phyloP scores from a whole-genome alignment of 1,140 invertebrate genomes.

The Eufriesea mexicana region DNA sequence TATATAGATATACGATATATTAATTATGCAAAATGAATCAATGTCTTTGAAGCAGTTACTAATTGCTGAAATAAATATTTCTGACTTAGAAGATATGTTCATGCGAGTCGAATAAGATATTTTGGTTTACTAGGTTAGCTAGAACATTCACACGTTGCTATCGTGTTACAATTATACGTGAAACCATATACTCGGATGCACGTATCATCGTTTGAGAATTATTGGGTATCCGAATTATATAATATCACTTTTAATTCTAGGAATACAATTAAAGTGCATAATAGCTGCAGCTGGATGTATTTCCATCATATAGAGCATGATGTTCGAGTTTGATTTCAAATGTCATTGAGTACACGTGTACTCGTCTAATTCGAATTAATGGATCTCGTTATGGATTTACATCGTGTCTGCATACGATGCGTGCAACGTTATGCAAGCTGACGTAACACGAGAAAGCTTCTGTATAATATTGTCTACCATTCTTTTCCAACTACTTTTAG shows the following conservation, averaged over 20 bases:
- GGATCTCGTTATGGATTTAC: conserved; percentile 21
- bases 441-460: neutral
- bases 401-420: neutral
- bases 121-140: too few relatives aligned
- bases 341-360: neutral
- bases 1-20: too few relatives aligned
- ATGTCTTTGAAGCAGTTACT: too few relatives aligned
- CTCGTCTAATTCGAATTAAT: neutral
- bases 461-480: neutral
- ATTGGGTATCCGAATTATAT: neutral
- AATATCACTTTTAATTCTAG: neutral
- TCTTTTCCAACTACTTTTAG: neutral
- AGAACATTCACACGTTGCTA: too few relatives aligned
- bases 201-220: neutral
- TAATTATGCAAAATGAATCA: too few relatives aligned
- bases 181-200: too few relatives aligned
- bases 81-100: too few relatives aligned
- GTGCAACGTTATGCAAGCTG: neutral
- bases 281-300: neutral
- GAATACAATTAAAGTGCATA: too few relatives aligned
- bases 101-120: too few relatives aligned
- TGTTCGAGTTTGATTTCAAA: neutral
- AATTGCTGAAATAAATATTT: too few relatives aligned
- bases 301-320: neutral
- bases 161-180: too few relatives aligned